These are phyloP conservation scores for Agrypnus murinus DNA, from an alignment of 2,888 invertebrate species.

Conservation along the genomic window DNA sequence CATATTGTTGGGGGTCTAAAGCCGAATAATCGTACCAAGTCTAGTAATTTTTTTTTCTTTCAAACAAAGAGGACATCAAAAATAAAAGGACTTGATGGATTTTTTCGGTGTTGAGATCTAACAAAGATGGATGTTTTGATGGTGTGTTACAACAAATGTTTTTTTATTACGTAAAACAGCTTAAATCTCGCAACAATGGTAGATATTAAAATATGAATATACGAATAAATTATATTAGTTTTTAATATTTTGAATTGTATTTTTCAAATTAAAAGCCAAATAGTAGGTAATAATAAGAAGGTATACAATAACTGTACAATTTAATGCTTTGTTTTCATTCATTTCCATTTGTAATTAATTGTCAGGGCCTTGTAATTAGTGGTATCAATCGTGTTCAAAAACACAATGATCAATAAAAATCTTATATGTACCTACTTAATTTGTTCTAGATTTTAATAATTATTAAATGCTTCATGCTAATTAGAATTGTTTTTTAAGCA, in stretches of 20 bases:
- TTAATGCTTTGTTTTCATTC: background rate
- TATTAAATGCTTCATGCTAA: background rate
- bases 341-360: background rate
- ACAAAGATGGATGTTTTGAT: conserved; percentile 16
- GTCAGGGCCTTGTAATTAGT: background rate
- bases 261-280: no score
- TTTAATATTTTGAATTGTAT: no score
- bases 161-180: conserved; percentile 1
- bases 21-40: no score
- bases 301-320: background rate
- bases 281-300: no score
- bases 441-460: background rate
- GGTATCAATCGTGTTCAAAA: background rate
- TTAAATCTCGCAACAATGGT: no score
- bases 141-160: background rate
- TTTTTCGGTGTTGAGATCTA: background rate
- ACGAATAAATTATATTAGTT: no score
- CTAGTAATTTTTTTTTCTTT: background rate
- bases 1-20: background rate
- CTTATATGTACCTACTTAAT: background rate
- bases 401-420: conserved; percentile 6
- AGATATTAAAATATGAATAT: no score
- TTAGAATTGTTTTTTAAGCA: no score
- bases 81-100: conserved; percentile 8
- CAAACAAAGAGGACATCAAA: conserved; percentile 8